Evolutionary conservation across 2,113 vertebrate genomes (phyloP), one percentile per base, ranked within the genome.

Genomic region (Albula goreensis): DNA sequence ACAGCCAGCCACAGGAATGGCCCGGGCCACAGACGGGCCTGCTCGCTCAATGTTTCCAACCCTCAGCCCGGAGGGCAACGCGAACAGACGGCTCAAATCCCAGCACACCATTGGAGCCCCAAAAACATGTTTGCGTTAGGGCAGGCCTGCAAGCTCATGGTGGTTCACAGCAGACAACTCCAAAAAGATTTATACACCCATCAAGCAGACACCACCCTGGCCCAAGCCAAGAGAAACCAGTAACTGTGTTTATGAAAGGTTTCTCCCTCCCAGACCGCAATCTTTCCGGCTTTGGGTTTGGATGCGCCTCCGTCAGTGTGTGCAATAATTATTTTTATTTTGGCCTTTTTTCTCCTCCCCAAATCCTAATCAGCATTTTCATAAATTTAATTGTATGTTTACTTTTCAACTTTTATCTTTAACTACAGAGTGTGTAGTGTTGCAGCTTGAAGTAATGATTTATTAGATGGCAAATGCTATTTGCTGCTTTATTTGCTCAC

Each of bases 221-320:
- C n/a, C 4, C 83, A 56, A 86, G 91, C 93, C 92, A 93, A 93
- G 87, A 87, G 90, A 93, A 92, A 93, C 90, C 90, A 90, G 90
- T 88, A 86, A 89, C 91, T 66, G 83, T 90, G 92, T 92, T 94
- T 92, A 91, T 92, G 90, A 89, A 89, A 87, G 86, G 87, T 92
- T 92, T 90, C 83, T 90, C 88, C 91, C 89, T 90, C 12, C 19
- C 86, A 89, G 82, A 91, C 92, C 91, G 50, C 93, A 93, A 88
- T 87, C 85, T 92, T 91, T 93, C 90, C 87, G 83, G 86, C 70
- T 22, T 89, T 88, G 90, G 91, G 89, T 92, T 93, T 91, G 87
- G 85, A 89, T 86, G 31, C 51, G 81, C 81, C 85, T 88, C 87
- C 52, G 82, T 89, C 87, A 83, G 80, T 6, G 80, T 70, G 83